Base-by-base conservation (phyloP, 2,113 vertebrate genomes). In the Pagrus major region DNA sequence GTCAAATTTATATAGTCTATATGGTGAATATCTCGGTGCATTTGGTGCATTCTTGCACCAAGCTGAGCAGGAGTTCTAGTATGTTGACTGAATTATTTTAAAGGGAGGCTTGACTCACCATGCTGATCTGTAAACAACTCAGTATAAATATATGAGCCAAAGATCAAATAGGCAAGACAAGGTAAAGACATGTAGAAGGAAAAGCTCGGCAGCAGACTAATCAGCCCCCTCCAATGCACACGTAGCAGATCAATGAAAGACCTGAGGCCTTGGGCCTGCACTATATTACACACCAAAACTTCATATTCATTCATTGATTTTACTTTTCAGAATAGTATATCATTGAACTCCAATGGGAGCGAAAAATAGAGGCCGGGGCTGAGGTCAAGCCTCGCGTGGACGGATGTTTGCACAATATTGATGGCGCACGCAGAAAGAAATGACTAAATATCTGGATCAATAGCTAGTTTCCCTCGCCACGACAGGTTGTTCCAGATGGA, bases 251-350 rank as follows among this genome's bases (percentile, higher is more conserved):
- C 94, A 95, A 94, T 95, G 94, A 93, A 92, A 89, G 89, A 93
- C 93, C 93, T 56, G 87, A 75, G 94, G 96, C 96, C 95, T 87
- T 80, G 59, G 76, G 96, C 95, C 94, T 92, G 93, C 94, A 90
- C 96, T 96, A 97, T 96, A 97, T 97, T 96, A 97, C 96, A 93
- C 80, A 93, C 94, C 96, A 96, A 91, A 97, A 97, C 95, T 97
- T 98, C 96, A 97, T 98, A 98, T 98, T 97, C 96, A 97, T 96
- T 96, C 97, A 99, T 98, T 96, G 97, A 98, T 98, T 97, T 94
- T 97, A 92, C 93, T 97, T 96, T 97, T 97, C 96, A 95, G 93
- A 95, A 96, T 96, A 97, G 95, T 98, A 97, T 97, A 98, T 98
- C 97, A 99, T 93, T 96, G 96, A 96, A 97, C 95, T 96, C 98